Conservation (phyloP, 2,888 invertebrate species). For the Synergus japonicus region DNA sequence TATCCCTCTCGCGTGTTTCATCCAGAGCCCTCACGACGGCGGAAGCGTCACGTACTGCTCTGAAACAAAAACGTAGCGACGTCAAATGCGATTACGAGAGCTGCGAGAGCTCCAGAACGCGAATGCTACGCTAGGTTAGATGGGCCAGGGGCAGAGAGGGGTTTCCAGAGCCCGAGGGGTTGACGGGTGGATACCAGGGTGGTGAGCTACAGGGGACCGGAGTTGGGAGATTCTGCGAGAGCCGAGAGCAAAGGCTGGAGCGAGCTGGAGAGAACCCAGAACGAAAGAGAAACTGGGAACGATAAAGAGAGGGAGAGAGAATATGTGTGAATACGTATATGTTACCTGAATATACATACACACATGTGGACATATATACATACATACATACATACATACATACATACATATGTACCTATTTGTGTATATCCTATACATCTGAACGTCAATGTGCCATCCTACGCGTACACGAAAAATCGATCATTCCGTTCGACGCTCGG, state of each 20-base stretch:
- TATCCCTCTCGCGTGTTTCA: slow-evolving; percentile 64
- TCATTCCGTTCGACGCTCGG: slow-evolving; percentile 68
- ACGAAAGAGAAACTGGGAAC: slow-evolving; percentile 34
- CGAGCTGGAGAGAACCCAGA: slow-evolving; percentile 40
- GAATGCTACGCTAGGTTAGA: slow-evolving; percentile 74
- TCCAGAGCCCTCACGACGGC: slow-evolving; percentile 69
- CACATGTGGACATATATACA: not conserved
- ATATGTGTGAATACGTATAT: slow-evolving; percentile 43
- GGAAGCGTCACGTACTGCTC: slow-evolving; percentile 76
- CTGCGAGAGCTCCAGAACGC: slow-evolving; percentile 76
- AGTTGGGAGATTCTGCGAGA: slow-evolving; percentile 54
- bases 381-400: not conserved
- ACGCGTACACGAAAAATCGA: slow-evolving; percentile 70
- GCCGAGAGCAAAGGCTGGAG: slow-evolving; percentile 52
- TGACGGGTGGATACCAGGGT: slow-evolving; percentile 55
- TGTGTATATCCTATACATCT: slow-evolving; percentile 26
- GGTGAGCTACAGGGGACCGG: slow-evolving; percentile 53
- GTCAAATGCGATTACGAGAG: slow-evolving; percentile 77
- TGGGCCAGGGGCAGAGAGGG: slow-evolving; percentile 58
- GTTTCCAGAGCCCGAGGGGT: slow-evolving; percentile 56
- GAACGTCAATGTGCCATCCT: slow-evolving; percentile 29
- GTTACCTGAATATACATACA: slow-evolving; percentile 29
- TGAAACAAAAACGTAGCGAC: slow-evolving; percentile 77
- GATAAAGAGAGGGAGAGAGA: slow-evolving; percentile 30
- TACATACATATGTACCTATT: not conserved